Conservation (phyloP, 2,797 vertebrate species). For the Hephaestus fuliginosus region DNA sequence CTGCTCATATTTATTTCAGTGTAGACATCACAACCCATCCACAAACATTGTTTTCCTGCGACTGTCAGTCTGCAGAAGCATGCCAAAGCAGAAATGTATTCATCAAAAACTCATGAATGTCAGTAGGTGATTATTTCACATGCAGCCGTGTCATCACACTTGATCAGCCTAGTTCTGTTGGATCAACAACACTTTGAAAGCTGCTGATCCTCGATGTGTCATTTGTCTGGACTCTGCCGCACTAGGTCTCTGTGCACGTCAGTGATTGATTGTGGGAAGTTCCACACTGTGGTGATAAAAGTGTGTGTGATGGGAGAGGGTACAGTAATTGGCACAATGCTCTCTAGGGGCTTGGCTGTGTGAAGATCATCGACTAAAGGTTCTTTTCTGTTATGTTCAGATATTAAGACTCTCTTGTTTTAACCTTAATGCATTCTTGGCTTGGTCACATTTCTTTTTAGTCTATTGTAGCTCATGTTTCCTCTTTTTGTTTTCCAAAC, state of each 20-base stretch:
- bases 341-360: constrained; percentile 29
- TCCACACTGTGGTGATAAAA: constrained; percentile 76
- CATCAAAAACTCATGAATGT: not conserved
- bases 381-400: constrained; percentile 12
- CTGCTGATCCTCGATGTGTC: constrained; percentile 31
- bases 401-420: not conserved
- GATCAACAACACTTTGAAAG: constrained; percentile 23
- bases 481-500: not conserved
- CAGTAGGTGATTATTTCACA: not conserved
- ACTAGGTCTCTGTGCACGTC: constrained; percentile 41
- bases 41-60: constrained; percentile 4
- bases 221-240: constrained; percentile 28
- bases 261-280: constrained; percentile 72
- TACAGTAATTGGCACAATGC: constrained; percentile 36
- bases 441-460: not conserved
- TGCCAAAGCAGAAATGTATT: not conserved
- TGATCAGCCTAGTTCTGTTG: constrained; percentile 1
- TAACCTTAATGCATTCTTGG: not conserved
- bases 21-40: not conserved
- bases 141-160: not conserved
- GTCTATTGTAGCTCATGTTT: not conserved
- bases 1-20: not conserved
- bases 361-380: constrained; percentile 44
- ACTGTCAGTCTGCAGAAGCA: not conserved
- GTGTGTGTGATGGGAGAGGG: constrained; percentile 55